These are phyloP conservation scores for Rhombomys opimus DNA, from an alignment of 2,113 vertebrate genomes.

Conservation along the genomic window DNA sequence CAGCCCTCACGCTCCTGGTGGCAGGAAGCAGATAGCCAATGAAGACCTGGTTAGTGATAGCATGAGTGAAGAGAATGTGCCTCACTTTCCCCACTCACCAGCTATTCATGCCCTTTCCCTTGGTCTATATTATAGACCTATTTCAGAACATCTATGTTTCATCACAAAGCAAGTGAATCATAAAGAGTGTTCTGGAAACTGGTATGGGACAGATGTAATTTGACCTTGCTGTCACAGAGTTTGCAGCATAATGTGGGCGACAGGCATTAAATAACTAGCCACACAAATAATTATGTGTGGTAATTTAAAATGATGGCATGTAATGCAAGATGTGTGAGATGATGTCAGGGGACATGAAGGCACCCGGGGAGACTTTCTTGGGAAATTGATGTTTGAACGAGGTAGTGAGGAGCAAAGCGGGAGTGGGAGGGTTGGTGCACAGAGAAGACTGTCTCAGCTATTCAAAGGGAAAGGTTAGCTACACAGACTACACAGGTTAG, in stretches of 20 bases:
- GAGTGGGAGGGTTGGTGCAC: not conserved
- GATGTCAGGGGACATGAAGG: not conserved
- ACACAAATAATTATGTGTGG: slow-evolving; percentile 47
- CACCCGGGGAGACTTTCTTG: not conserved
- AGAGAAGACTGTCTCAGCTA: not conserved
- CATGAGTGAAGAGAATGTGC: not conserved
- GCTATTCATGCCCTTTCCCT: not conserved
- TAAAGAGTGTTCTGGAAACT: slow-evolving; percentile 5
- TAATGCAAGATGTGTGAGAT: not conserved
- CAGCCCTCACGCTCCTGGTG: not conserved
- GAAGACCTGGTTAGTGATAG: not conserved
- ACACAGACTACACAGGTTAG: not conserved
- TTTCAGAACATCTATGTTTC: not conserved
- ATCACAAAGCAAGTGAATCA: not conserved
- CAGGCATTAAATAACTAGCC: slow-evolving; percentile 43
- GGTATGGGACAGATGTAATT: not conserved
- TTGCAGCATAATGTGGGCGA: not conserved
- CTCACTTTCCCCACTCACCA: not conserved
- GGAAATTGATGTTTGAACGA: not conserved
- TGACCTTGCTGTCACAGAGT: slow-evolving; percentile 46
- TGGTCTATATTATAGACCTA: not conserved
- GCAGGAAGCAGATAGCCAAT: not conserved
- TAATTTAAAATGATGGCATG: slow-evolving; percentile 48
- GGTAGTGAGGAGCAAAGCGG: not conserved
- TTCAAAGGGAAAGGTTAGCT: not conserved